These are phyloP conservation scores for Dreissena polymorpha DNA, from an alignment of 1,140 invertebrate genomes.

Conservation along the genomic window DNA sequence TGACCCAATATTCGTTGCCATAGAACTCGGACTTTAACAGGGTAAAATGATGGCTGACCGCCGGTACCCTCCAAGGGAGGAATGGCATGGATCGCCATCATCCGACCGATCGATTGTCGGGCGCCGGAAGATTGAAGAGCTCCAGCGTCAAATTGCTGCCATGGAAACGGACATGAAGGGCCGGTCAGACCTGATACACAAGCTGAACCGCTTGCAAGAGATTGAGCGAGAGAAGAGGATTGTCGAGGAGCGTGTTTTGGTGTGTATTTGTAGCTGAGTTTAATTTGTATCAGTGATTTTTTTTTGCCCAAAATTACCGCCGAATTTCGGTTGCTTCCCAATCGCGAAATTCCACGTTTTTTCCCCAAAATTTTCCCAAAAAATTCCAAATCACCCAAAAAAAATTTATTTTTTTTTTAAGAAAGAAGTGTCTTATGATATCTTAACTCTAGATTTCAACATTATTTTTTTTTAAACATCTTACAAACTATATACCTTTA, in stretches of 20 bases:
- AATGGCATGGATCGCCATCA: slow-evolving; percentile 20
- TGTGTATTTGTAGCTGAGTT: background rate
- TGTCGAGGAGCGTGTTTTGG: slow-evolving; percentile 45
- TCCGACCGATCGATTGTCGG: slow-evolving; percentile 13
- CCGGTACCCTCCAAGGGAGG: background rate
- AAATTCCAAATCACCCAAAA: background rate
- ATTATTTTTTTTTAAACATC: too few species aligned
- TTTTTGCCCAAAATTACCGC: too few species aligned
- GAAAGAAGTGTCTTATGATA: too few species aligned
- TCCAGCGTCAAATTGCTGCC: slow-evolving; percentile 29
- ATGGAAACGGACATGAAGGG: slow-evolving; percentile 36
- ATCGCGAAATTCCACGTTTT: background rate
- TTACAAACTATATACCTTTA: too few species aligned
- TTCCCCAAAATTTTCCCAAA: background rate
- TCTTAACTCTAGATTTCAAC: too few species aligned
- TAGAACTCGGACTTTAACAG: background rate
- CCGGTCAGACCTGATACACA: slow-evolving; percentile 6
- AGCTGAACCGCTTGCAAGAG: slow-evolving; percentile 27
- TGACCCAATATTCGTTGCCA: background rate
- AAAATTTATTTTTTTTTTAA: background rate
- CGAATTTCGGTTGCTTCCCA: too few species aligned
- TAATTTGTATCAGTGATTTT: too few species aligned
- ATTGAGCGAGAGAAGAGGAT: slow-evolving; percentile 30
- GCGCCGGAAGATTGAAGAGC: slow-evolving; percentile 26
- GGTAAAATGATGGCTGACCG: slow-evolving; percentile 19